Base-by-base conservation (phyloP, 2,113 vertebrate genomes). In the Xenopus borealis region DNA sequence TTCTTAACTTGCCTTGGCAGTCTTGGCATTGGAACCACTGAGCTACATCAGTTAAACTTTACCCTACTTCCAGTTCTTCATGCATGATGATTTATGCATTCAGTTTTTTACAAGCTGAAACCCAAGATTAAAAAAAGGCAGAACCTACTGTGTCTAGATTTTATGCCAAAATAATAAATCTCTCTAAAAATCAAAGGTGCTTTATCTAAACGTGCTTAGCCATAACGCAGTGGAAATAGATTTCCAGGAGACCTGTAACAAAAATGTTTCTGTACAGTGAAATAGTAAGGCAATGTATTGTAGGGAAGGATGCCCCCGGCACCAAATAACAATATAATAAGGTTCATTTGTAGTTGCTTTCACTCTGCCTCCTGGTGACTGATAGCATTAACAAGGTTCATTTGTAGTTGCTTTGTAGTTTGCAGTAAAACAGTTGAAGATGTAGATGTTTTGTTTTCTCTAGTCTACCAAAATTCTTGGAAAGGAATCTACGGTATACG, bases 151-250 rank as follows among this genome's bases (percentile, higher is more conserved):
- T 17, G 44, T 67, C 72, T 61, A 23, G 20, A 23, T 57, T 57
- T 23, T 16, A 11, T 61, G 72, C 72, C 72, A 74, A 61, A 19
- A 33, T 62, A 68, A 19, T 68, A 75, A 75, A 75, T 75, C 72
- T 75, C 55, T 75, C 72, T 33, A n/a, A 62, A 68, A 44, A 68
- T 20, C 55, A 33, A 66, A 74, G 63, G 72, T 74, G 63, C 30
- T 74, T 59, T 67, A 66, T 74, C 17, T 17, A 66, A 66, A 66
- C 44, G 7, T 66, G 44, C 18, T 66, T 46, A 40, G 63, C 33
- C 33, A 46, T 45, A 19, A 12, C 2, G 12, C 10, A 45, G 63
- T 10, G 23, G 10, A 17, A 64, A 64, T 33, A 40, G 8, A 46
- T 45, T 66, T 12, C 17, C 63, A 19, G 44, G 30, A 5, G 18